Evolutionary conservation across 2,888 invertebrate species (phyloP), one percentile per base, ranked within the genome.

Genomic region (Acleris holmiana): DNA sequence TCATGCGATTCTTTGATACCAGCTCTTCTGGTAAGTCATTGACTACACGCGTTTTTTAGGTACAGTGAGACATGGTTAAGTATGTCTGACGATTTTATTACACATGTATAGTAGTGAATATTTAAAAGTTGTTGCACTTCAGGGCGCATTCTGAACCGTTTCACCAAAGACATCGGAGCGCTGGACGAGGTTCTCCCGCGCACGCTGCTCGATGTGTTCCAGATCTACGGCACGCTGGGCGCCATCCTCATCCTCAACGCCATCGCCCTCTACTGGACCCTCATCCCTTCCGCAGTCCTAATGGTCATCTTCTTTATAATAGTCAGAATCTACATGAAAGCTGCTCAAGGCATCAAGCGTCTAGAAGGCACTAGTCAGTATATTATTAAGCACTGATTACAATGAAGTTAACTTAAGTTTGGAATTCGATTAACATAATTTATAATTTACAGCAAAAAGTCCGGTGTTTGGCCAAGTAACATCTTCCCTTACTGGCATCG

Each of bases 161-260:
- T 98, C 77, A 96, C 97, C 4, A 98, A 97, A 81, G 98, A 98
- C 82, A 95, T 97, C 80, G 97, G 97, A 1, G 94, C 95, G 0
- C 93, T 97, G 63, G 97, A 97, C 77, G 97, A 97, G 77, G 87
- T 95, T 54, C 81, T 97, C 49, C 96, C 96, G 0, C 94, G 95
- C 73, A 94, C 95, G 0, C 83, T 95, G 19, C 79, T 96, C 29
- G 96, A 96, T 76, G 94, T 96, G 1, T 85, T 93, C 3, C 95
- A 95, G 82, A 93, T 93, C 49, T 91, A 89, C 68, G 82, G 88
- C 64, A 86, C 85, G 2, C 73, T 94, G 76, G 15, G 89, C 0
- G 94, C 94, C 6, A 93, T 95, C 2, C 79, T 96, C 15, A 75
- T 94, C 0, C 92, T 96, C 2, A 94, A 96, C 3, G 94, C 94